A percentile compares a stretch with the other conserved stretches of the same genome.
Evolutionary conservation across 2,797 vertebrate genomes (phyloP).

Genomic region (Microctenopoma steveboyesi): DNA sequence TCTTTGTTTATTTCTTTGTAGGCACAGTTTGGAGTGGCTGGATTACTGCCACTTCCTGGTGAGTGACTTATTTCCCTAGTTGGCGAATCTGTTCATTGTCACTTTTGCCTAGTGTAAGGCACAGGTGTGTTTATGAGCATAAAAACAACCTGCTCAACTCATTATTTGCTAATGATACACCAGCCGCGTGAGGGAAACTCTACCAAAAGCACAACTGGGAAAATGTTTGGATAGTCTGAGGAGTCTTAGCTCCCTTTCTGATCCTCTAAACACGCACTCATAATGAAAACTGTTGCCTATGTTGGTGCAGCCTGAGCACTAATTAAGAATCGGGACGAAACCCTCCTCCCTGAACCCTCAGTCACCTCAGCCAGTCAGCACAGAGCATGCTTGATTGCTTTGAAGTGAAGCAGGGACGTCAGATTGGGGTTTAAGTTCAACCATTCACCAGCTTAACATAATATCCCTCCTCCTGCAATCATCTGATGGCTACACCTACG

Average conservation of each 20-base stretch:
- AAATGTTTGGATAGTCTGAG: conserved; percentile 46
- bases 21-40: conserved; percentile 77
- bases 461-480: conserved; percentile 76
- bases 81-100: conserved; percentile 65
- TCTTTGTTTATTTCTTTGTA: conserved; percentile 85
- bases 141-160: conserved; percentile 42
- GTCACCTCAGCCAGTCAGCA: conserved; percentile 69
- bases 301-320: conserved; percentile 56
- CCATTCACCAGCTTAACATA: conserved; percentile 77
- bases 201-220: conserved; percentile 33
- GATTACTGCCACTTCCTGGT: conserved; percentile 77
- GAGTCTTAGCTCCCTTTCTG: conserved; percentile 30
- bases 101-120: conserved; percentile 43
- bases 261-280: conserved; percentile 16
- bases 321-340: conserved; percentile 70
- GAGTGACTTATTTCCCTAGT: conserved; percentile 65
- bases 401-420: conserved; percentile 81
- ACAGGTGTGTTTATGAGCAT: conserved; percentile 68
- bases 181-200: conserved; percentile 28
- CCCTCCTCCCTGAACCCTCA: conserved; percentile 55
- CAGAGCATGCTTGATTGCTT: conserved; percentile 70
- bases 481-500: conserved; percentile 78
- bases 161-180: conserved; percentile 27
- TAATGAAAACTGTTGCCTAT: conserved; percentile 49
- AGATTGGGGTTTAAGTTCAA: conserved; percentile 71